Conservation (phyloP, 1,140 invertebrate genomes). For the Pachypeltis micranthus region DNA sequence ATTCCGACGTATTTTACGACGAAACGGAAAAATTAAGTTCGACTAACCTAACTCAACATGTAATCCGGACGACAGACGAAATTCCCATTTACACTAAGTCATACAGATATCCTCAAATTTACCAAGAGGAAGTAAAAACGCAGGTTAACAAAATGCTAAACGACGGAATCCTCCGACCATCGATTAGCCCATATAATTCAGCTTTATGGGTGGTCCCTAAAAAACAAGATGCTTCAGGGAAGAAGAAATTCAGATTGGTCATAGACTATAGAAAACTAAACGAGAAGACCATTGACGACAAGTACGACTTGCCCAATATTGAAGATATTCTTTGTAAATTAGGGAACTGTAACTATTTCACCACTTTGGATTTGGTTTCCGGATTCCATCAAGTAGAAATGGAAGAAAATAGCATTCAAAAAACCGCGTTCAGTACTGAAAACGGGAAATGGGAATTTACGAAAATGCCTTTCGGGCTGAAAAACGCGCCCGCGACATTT, state of each 20-base stretch:
- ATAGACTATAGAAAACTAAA: slow-evolving; percentile 26
- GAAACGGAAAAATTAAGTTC: not conserved
- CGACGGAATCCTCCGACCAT: too few relatives aligned
- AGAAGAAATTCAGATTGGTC: slow-evolving; percentile 22
- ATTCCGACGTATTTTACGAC: slow-evolving; percentile 3
- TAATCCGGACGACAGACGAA: slow-evolving; percentile 25
- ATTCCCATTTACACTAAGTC: slow-evolving; percentile 27
- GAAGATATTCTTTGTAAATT: slow-evolving; percentile 33
- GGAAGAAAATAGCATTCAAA: slow-evolving; percentile 30
- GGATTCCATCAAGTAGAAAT: slow-evolving; percentile 41
- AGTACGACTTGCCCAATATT: slow-evolving; percentile 39
- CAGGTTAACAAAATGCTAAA: too few relatives aligned
- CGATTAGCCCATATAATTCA: slow-evolving; percentile 19
- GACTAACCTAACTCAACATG: slow-evolving; percentile 27
- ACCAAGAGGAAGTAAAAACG: slow-evolving; percentile 31
- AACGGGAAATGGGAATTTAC: slow-evolving; percentile 34
- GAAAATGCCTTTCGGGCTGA: slow-evolving; percentile 36
- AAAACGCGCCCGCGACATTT: slow-evolving; percentile 36
- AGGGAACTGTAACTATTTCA: slow-evolving; percentile 36
- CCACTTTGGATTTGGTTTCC: slow-evolving; percentile 36
- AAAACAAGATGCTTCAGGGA: too few relatives aligned
- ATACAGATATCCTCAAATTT: slow-evolving; percentile 32
- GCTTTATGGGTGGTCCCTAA: too few relatives aligned
- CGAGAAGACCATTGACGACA: slow-evolving; percentile 29
- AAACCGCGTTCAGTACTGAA: slow-evolving; percentile 38